Evolutionary conservation across 2,113 vertebrate species (phyloP).

Genomic region (Rhabdornis inornatus): DNA sequence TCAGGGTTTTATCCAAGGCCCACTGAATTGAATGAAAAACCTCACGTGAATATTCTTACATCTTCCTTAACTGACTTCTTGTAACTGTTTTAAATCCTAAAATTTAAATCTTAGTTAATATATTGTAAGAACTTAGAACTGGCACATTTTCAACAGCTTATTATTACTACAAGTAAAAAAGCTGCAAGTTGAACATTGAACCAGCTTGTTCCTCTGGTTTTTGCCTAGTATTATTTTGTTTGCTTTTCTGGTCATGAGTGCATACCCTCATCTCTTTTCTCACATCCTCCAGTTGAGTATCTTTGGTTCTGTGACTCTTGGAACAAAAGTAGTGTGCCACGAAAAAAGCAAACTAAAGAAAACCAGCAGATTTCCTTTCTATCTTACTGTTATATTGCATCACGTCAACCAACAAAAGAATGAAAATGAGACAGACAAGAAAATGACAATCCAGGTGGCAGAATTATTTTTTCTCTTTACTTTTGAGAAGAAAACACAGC

Average conservation of each 20-base stretch:
- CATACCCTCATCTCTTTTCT: background rate
- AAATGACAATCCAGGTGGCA: slow-evolving; percentile 37
- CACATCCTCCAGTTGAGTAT: background rate
- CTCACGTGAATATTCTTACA: background rate
- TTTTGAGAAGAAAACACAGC: slow-evolving; percentile 46
- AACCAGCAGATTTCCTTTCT: background rate
- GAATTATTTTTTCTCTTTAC: slow-evolving; percentile 39
- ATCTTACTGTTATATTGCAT: background rate
- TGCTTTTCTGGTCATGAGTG: background rate
- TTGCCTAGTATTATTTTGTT: background rate
- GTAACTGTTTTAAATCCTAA: background rate
- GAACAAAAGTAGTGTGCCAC: background rate
- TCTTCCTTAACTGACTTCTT: background rate
- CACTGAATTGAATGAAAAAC: background rate
- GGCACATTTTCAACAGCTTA: background rate
- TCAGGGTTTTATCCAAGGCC: background rate
- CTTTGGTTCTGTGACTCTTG: background rate
- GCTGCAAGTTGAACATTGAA: background rate
- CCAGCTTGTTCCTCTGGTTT: background rate
- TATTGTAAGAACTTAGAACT: background rate
- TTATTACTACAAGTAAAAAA: background rate
- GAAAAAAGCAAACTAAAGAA: background rate
- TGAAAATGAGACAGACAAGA: slow-evolving; percentile 32
- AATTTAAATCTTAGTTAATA: background rate
- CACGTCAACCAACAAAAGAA: slow-evolving; percentile 5